Evolutionary conservation across 92 coral and sea anemone species (phyloP).

Genomic region (Ricordea florida): DNA sequence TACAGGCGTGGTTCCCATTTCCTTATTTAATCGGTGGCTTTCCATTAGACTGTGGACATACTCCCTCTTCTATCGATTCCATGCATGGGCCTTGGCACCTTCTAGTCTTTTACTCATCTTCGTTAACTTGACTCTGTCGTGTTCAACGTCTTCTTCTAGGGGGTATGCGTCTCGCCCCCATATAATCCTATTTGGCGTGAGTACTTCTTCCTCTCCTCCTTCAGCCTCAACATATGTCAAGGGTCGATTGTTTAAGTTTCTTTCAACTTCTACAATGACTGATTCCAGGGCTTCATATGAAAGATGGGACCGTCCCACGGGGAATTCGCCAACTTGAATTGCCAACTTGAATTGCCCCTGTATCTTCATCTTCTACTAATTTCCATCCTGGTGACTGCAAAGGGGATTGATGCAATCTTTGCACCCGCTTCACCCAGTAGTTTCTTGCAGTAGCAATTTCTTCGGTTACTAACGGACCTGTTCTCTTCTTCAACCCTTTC

Average conservation of each 20-base stretch:
- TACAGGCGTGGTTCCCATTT: neutral
- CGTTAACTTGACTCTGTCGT: conserved; percentile 28
- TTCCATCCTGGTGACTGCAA: conserved; percentile 30
- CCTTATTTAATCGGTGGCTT: conserved; percentile 31
- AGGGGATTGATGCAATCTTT: neutral
- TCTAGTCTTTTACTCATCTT: conserved; percentile 14
- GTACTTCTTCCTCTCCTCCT: conserved; percentile 30
- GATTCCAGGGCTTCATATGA: conserved; percentile 11
- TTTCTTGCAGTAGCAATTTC: conserved; percentile 29
- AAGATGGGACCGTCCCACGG: conserved; percentile 39
- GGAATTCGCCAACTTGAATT: too few relatives aligned
- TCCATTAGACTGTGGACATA: conserved; percentile 64
- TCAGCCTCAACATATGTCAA: conserved; percentile 60
- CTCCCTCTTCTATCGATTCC: conserved; percentile 49
- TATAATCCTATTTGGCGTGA: conserved; percentile 63
- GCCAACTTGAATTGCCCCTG: too few relatives aligned
- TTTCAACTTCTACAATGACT: conserved; percentile 53
- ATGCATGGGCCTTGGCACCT: conserved; percentile 22
- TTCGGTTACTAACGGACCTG: conserved; percentile 17
- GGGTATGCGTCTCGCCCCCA: conserved; percentile 63
- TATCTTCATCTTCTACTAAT: conserved; percentile 1
- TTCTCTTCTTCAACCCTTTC: neutral
- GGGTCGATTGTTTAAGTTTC: conserved; percentile 56
- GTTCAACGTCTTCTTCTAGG: conserved; percentile 55
- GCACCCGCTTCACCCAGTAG: conserved; percentile 26